A percentile compares a stretch with the other conserved stretches of the same genome.
Conservation (phyloP, 2,113 vertebrate genomes). For the Lethenteron reissneri region DNA sequence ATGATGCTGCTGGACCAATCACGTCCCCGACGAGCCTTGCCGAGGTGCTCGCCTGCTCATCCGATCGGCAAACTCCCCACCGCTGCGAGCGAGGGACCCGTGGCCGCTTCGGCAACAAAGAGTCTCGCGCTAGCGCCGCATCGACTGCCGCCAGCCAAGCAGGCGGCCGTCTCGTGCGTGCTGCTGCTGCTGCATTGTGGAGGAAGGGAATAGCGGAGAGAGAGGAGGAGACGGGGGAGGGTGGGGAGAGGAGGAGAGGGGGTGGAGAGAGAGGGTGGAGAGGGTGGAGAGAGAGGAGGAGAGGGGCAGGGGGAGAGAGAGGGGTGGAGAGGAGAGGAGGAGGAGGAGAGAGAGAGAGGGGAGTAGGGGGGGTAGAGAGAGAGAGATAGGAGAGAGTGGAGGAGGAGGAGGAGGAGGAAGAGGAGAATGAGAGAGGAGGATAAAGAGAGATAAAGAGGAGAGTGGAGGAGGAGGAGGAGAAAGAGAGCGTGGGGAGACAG, state of each 20-base stretch:
- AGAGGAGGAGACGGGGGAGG: not conserved
- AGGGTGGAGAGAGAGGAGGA: not conserved
- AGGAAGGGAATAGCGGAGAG: not conserved
- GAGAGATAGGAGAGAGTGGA: not conserved
- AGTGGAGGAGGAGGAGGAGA: not conserved
- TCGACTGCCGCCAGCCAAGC: no score
- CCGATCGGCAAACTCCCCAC: no score
- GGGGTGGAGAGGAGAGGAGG: not conserved
- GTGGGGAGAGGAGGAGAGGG: not conserved
- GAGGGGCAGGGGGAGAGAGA: not conserved
- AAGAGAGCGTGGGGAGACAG: not conserved
- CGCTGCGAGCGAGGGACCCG: no score
- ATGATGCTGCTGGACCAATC: no score
- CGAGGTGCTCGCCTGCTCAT: no score
- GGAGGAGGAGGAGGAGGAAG: not conserved
- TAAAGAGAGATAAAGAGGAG: not conserved
- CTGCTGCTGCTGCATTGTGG: not conserved
- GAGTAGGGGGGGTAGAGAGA: not conserved
- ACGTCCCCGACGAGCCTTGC: no score
- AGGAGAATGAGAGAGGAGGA: not conserved
- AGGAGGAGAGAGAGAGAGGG: not conserved
- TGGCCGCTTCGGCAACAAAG: no score
- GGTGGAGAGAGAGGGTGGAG: not conserved
- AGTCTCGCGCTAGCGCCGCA: no score
- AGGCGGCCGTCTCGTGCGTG: no score